Evolutionary conservation across 2,888 invertebrate genomes (phyloP).

Genomic region (Heterodera filipjevi): DNA sequence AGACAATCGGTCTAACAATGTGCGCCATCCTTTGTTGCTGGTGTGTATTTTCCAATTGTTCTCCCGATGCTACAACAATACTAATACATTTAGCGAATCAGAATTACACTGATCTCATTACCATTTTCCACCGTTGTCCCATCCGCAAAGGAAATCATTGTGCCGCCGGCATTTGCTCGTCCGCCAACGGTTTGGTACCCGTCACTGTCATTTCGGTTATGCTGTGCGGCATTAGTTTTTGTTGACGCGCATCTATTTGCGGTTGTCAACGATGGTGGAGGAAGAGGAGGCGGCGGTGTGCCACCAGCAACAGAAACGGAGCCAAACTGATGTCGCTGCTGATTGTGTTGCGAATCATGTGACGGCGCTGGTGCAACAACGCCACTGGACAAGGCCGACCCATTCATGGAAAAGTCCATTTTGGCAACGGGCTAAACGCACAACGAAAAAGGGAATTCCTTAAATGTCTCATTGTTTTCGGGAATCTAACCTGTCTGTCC

Average conservation of each 20-base stretch:
- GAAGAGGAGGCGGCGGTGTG: conserved; percentile 57
- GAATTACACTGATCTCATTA: too few species aligned
- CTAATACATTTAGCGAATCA: not conserved
- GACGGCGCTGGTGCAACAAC: not conserved
- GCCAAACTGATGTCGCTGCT: not conserved
- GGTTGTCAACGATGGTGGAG: conserved; percentile 40
- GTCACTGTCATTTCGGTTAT: conserved; percentile 7
- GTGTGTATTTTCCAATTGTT: not conserved
- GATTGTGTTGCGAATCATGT: not conserved
- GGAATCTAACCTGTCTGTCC: conserved; percentile 50
- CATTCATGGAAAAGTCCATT: conserved; percentile 45
- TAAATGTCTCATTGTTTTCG: too few species aligned
- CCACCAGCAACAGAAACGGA: conserved; percentile 40
- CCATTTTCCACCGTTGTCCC: conserved; percentile 29
- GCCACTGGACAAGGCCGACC: not conserved
- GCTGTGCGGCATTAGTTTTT: conserved; percentile 27
- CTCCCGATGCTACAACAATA: not conserved
- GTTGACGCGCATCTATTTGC: not conserved
- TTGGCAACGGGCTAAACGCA: conserved; percentile 54
- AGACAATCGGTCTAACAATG: conserved; percentile 52
- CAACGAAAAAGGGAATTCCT: too few species aligned
- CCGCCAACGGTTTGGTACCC: conserved; percentile 37
- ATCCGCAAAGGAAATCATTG: conserved; percentile 51
- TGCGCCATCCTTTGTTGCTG: conserved; percentile 41
- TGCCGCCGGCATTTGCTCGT: not conserved